A percentile compares a stretch with the other conserved stretches of the same genome.
Evolutionary conservation across 2,113 vertebrate genomes (phyloP).

Genomic region (Neoarius graeffei): DNA sequence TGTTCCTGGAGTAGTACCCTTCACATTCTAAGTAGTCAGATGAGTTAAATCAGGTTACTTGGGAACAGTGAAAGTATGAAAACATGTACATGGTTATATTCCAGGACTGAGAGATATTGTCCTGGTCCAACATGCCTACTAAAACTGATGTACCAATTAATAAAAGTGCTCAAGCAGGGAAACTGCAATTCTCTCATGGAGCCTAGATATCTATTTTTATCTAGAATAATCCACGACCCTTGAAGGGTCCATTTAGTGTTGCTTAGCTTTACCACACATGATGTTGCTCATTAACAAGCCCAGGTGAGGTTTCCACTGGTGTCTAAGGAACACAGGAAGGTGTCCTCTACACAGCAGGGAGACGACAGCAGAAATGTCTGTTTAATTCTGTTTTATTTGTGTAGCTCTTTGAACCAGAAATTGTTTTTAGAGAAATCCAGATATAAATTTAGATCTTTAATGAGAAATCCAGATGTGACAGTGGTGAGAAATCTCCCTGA

Average conservation of each 20-base stretch:
- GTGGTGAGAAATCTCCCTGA: too few relatives aligned
- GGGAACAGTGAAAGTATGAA: not conserved
- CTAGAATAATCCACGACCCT: not conserved
- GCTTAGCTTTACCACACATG: not conserved
- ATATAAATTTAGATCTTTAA: too few relatives aligned
- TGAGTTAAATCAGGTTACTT: not conserved
- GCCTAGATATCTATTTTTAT: not conserved
- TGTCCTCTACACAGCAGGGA: not conserved
- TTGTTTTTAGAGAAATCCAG: too few relatives aligned
- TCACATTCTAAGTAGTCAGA: not conserved
- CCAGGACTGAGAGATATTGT: not conserved
- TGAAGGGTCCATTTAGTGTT: not conserved
- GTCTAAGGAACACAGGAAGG: not conserved
- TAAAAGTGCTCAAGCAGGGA: not conserved
- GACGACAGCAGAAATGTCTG: not conserved
- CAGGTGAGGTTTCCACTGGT: conserved; percentile 12
- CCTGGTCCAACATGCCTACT: not conserved
- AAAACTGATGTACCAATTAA: not conserved
- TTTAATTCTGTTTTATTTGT: not conserved
- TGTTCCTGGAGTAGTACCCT: not conserved
- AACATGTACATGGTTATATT: not conserved
- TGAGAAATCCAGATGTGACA: too few relatives aligned
- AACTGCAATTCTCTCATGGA: not conserved
- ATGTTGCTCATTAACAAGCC: not conserved
- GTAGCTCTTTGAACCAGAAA: not conserved